These are phyloP conservation scores for Epicampocera succincta DNA, from an alignment of 2,888 invertebrate genomes.

Conservation along the genomic window DNA sequence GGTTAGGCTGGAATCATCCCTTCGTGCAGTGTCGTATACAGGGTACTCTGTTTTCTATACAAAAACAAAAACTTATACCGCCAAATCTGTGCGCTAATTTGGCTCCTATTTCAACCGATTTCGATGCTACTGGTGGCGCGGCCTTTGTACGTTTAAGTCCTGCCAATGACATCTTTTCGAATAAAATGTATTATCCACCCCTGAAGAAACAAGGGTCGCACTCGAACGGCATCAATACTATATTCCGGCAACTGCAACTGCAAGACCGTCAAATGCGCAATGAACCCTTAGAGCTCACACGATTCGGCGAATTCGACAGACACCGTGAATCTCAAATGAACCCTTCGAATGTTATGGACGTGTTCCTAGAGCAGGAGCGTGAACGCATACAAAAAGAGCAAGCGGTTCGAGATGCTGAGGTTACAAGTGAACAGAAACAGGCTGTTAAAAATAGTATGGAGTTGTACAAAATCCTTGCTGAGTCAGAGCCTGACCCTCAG, in stretches of 20 bases:
- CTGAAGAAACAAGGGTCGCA: constrained; percentile 76
- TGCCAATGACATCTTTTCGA: constrained; percentile 87
- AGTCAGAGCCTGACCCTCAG: constrained; percentile 79
- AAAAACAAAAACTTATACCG: constrained; percentile 79
- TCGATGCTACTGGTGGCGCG: constrained; percentile 86
- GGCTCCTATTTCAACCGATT: constrained; percentile 80
- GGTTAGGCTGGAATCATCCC: constrained; percentile 81
- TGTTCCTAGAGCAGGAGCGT: constrained; percentile 76
- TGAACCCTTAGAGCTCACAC: constrained; percentile 76
- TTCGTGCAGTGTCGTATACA: constrained; percentile 82
- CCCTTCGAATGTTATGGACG: constrained; percentile 74
- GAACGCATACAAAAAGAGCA: constrained; percentile 75
- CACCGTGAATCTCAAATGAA: constrained; percentile 73
- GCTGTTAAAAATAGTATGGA: constrained; percentile 77
- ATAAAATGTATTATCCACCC: constrained; percentile 87
- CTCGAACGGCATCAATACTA: constrained; percentile 73
- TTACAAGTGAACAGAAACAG: constrained; percentile 74
- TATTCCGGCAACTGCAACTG: constrained; percentile 74
- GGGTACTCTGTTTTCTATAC: constrained; percentile 80
- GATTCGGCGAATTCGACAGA: constrained; percentile 75
- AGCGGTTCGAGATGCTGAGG: constrained; percentile 71
- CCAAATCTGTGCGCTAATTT: constrained; percentile 81
- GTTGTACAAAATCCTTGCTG: constrained; percentile 79
- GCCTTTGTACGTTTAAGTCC: constrained; percentile 92
- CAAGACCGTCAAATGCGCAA: constrained; percentile 77